Base-by-base conservation (phyloP, 2,113 vertebrate species). In the Myrmophylax atrothorax region DNA sequence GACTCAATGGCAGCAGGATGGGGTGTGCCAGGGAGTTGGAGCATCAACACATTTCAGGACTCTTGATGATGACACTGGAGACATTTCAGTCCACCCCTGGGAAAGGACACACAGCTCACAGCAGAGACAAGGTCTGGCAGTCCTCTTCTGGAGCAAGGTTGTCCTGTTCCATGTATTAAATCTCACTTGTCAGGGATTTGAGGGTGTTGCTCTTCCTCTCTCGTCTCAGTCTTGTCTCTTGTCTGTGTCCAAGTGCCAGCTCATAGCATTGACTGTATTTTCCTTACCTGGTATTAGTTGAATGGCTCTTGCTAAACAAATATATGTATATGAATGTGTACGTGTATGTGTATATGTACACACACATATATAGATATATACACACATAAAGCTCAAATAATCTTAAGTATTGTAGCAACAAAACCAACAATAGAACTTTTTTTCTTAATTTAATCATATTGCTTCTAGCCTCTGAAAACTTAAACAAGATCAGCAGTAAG, bases 11-110 rank as follows among this genome's bases (percentile, higher is more conserved):
- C 55, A 70, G 42, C 0, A 1, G 42, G 35, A 70, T 1, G 3
- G 33, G 44, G 22, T 0, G 0, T 49, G 16, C 47, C 6, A 1
- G 8, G 18, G n/a, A 25, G 31, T 20, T 28, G 10, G 10, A 60
- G 14, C 18, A 84, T 44, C 1, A 0, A 12, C 40, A n/a, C 0
- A 0, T 73, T 69, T 68, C 59, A 81, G 60, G 46, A 33, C 55
- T 87, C 52, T 60, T 60, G 26, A 35, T 59, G 44, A 40, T 0
- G 5, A 31, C 37, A 52, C 37, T 1, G 2, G 68, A 63, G 38
- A 74, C 13, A 14, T 72, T 63, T 68, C 44, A 63, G 31, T 50
- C 44, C 22, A 5, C 3, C 7, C 5, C 52, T 60, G 38, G n/a
- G 31, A 58, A 80, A 40, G 33, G 26, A 8, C 35, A 63, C 38